Conservation (phyloP, 1,140 invertebrate species). For the Papilio polytes region DNA sequence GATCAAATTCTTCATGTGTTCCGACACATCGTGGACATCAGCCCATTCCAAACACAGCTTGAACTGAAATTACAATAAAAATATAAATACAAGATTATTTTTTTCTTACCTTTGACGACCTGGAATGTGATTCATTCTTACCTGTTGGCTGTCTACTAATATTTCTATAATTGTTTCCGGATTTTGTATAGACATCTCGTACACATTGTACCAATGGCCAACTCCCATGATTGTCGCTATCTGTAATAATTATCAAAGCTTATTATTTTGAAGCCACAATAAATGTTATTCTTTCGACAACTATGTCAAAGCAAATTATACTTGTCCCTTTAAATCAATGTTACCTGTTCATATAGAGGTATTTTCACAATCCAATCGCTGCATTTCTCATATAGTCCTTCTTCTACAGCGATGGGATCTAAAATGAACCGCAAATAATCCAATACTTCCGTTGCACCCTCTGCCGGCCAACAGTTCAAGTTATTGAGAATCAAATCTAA, state of each 20-base stretch:
- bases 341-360: conserved; percentile 80
- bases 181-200: conserved; percentile 70
- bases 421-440: conserved; percentile 74
- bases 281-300: conserved; percentile 2
- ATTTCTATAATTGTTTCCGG: conserved; percentile 74
- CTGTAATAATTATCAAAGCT: conserved; percentile 50
- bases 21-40: conserved; percentile 81
- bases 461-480: conserved; percentile 73
- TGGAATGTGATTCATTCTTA: conserved; percentile 44
- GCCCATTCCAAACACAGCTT: conserved; percentile 87
- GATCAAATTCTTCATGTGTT: conserved; percentile 78
- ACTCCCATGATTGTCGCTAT: conserved; percentile 72
- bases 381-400: conserved; percentile 71
- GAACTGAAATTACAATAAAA: conserved; percentile 73
- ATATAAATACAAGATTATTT: neutral
- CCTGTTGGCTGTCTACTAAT: conserved; percentile 76
- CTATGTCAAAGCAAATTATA: neutral
- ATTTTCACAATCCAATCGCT: conserved; percentile 77
- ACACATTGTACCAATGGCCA: conserved; percentile 69
- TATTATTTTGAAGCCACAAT: neutral
- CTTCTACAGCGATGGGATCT: conserved; percentile 62
- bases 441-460: conserved; percentile 76
- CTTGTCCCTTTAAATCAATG: conserved; percentile 6
- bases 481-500: conserved; percentile 74
- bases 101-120: neutral